Conservation (phyloP, 2,113 vertebrate genomes). For the Anolis sagrei region DNA sequence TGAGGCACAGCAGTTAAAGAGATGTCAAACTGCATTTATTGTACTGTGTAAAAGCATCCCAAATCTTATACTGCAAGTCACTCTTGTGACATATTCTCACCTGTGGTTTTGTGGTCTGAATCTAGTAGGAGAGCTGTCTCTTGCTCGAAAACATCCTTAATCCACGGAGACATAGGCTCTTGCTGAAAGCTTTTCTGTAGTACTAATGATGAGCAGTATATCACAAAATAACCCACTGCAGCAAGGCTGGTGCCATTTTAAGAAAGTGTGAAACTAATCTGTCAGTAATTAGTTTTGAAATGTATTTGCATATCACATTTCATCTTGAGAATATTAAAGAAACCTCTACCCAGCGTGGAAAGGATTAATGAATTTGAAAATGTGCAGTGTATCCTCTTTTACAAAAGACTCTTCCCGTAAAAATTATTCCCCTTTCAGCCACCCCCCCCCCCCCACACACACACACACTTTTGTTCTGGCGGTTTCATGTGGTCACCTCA, state of each 20-base stretch:
- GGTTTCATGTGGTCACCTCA: neutral
- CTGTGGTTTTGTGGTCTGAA: too few relatives aligned
- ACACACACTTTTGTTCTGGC: constrained; percentile 13
- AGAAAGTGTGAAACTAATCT: constrained; percentile 29
- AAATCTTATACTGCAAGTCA: too few relatives aligned
- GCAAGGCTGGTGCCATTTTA: neutral
- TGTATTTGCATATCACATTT: neutral
- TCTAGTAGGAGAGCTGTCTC: too few relatives aligned
- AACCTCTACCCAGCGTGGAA: fast-evolving
- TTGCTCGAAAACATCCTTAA: too few relatives aligned
- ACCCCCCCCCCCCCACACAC: neutral
- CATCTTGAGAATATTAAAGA: constrained; percentile 27
- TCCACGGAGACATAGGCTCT: too few relatives aligned
- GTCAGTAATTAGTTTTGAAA: constrained; percentile 40
- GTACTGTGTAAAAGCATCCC: too few relatives aligned
- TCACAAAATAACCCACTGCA: neutral
- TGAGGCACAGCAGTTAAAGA: too few relatives aligned
- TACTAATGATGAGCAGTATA: neutral
- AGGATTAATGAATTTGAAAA: neutral
- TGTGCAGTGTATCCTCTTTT: constrained; percentile 17
- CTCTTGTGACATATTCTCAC: too few relatives aligned
- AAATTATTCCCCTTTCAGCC: neutral
- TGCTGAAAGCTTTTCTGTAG: too few relatives aligned
- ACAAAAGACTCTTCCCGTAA: constrained; percentile 15
- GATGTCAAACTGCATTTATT: too few relatives aligned